Evolutionary conservation across 2,797 vertebrate species (phyloP).

Genomic region (Chloroceryle inda): DNA sequence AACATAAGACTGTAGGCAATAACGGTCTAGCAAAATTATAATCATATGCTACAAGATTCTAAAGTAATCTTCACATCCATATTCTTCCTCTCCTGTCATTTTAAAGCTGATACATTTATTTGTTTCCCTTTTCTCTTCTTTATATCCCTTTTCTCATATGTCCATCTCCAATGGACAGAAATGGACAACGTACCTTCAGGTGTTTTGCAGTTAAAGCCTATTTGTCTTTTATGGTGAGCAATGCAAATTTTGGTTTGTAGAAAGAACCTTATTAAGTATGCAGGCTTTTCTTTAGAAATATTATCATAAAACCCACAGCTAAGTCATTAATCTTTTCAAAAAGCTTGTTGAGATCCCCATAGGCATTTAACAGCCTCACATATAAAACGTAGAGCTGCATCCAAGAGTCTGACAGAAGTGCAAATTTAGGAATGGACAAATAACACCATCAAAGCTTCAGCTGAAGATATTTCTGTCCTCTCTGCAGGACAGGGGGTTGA

Average conservation of each 20-base stretch:
- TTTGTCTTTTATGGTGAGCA: slow-evolving; percentile 42
- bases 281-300: slow-evolving; percentile 69
- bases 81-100: background rate
- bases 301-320: slow-evolving; percentile 73
- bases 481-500: slow-evolving; percentile 32
- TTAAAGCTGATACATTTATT: background rate
- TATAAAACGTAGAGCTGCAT: slow-evolving; percentile 44
- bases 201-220: slow-evolving; percentile 18
- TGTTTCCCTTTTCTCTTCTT: background rate
- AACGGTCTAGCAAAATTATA: background rate
- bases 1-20: background rate
- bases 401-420: slow-evolving; percentile 62
- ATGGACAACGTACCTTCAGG: background rate
- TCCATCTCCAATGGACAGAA: background rate
- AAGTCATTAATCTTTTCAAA: slow-evolving; percentile 78
- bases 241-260: slow-evolving; percentile 63
- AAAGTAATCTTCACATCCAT: background rate
- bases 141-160: background rate
- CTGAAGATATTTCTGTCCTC: slow-evolving; percentile 48
- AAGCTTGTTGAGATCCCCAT: slow-evolving; percentile 75
- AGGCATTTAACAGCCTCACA: slow-evolving; percentile 69
- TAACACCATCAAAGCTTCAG: slow-evolving; percentile 68
- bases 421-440: slow-evolving; percentile 62
- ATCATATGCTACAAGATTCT: background rate
- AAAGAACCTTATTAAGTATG: slow-evolving; percentile 72